These are phyloP conservation scores for Lepidurus apus DNA, from an alignment of 1,140 invertebrate species.

Conservation along the genomic window DNA sequence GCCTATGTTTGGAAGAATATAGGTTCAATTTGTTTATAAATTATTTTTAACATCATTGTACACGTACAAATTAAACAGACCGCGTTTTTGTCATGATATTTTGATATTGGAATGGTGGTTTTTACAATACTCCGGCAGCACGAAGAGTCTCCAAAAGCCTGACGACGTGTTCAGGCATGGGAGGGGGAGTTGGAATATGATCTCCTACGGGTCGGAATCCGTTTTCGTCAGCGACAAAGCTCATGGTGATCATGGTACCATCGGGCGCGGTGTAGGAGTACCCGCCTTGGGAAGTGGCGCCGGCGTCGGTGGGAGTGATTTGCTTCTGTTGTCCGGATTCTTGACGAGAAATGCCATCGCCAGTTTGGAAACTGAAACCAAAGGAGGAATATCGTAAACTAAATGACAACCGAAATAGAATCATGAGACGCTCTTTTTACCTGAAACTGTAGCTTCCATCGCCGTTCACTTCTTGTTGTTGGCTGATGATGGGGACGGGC, in stretches of 20 bases:
- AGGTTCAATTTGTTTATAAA: too few relatives aligned
- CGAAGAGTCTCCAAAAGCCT: constrained; percentile 16
- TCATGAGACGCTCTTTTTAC: constrained; percentile 22
- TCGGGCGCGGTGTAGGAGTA: constrained; percentile 64
- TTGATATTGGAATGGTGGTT: neutral
- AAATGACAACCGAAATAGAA: neutral
- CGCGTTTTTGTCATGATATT: neutral
- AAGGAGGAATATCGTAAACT: constrained; percentile 30
- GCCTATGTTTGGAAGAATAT: too few relatives aligned
- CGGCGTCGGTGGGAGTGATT: constrained; percentile 24
- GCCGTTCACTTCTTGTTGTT: constrained; percentile 31
- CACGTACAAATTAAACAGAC: too few relatives aligned
- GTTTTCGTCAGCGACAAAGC: constrained; percentile 74
- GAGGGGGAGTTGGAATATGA: constrained; percentile 38
- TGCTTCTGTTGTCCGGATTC: constrained; percentile 32
- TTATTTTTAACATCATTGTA: too few relatives aligned
- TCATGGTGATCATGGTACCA: constrained; percentile 58
- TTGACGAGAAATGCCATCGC: constrained; percentile 24
- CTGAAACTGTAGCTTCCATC: constrained; percentile 32
- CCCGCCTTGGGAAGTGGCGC: constrained; percentile 57
- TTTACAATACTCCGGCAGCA: constrained; percentile 24
- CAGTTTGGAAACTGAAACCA: constrained; percentile 28
- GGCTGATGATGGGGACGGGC: constrained; percentile 27
- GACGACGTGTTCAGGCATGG: constrained; percentile 45
- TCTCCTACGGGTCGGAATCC: constrained; percentile 64